Evolutionary conservation across 2,797 vertebrate genomes (phyloP).

Genomic region (Selene dorsalis): DNA sequence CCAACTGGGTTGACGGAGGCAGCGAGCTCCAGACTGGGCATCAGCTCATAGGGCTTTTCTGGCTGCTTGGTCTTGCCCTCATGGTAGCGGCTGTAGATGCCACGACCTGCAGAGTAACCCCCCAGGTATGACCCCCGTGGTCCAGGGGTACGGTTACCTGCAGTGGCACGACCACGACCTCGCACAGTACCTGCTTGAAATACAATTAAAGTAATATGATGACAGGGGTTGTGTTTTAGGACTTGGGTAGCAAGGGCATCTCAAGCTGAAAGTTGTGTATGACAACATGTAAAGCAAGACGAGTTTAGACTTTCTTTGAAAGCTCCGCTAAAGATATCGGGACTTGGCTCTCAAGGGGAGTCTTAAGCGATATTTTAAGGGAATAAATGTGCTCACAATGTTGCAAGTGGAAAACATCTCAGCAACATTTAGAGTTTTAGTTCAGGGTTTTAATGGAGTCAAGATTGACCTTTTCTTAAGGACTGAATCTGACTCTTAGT

Average conservation of each 20-base stretch:
- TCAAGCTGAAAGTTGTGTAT: conserved; percentile 21
- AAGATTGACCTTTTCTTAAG: conserved; percentile 25
- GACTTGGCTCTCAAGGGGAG: conserved; percentile 10
- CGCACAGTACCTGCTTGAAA: conserved; percentile 99
- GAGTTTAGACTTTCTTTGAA: conserved; percentile 29
- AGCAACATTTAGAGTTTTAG: background rate
- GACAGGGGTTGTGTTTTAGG: conserved; percentile 69
- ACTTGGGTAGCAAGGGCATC: conserved; percentile 38
- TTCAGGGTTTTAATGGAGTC: background rate
- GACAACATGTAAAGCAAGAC: conserved; percentile 14
- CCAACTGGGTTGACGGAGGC: conserved; percentile 92
- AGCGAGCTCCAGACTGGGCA: conserved; percentile 94
- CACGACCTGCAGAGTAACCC: conserved; percentile 98
- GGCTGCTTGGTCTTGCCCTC: conserved; percentile 98
- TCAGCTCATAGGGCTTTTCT: conserved; percentile 96
- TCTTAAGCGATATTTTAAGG: background rate
- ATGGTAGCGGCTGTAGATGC: conserved; percentile 99
- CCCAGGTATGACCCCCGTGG: conserved; percentile 98
- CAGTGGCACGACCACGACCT: conserved; percentile 95
- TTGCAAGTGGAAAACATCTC: conserved; percentile 15
- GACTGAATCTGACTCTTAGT: conserved; percentile 26
- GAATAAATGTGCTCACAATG: background rate
- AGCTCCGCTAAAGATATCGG: conserved; percentile 25
- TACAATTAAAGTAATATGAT: conserved; percentile 83
- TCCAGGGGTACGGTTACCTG: conserved; percentile 94